Evolutionary conservation across 1,140 invertebrate genomes (phyloP).

Genomic region (Metaphire vulgaris): DNA sequence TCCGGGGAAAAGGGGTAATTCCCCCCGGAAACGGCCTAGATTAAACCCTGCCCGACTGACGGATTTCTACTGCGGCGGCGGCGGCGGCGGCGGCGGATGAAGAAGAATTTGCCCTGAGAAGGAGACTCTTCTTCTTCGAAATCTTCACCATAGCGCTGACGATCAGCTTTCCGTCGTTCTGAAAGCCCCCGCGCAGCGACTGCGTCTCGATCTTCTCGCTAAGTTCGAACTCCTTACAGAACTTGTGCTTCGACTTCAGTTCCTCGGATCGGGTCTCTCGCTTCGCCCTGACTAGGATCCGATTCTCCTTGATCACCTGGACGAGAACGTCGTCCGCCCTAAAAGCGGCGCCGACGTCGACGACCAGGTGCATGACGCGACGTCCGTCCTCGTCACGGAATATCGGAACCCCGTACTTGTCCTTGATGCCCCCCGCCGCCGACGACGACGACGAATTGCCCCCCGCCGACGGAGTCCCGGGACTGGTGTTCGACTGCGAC

Average conservation of each 20-base stretch:
- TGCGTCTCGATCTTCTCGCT: slow-evolving; percentile 27
- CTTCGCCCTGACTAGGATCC: slow-evolving; percentile 29
- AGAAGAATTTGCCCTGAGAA: neutral
- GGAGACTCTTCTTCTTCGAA: slow-evolving; percentile 3
- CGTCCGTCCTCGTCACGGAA: slow-evolving; percentile 23
- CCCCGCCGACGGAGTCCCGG: slow-evolving; percentile 4
- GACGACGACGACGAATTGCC: neutral
- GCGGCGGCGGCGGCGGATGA: no score
- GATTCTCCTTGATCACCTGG: slow-evolving; percentile 29
- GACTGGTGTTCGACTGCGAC: slow-evolving; percentile 17
- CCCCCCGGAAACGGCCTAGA: no score
- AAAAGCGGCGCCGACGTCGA: slow-evolving; percentile 27
- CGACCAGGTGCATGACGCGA: slow-evolving; percentile 22
- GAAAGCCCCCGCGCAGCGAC: slow-evolving; percentile 21
- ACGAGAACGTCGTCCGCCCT: slow-evolving; percentile 29
- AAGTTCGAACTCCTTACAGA: slow-evolving; percentile 28
- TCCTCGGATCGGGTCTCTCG: slow-evolving; percentile 25
- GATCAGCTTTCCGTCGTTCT: slow-evolving; percentile 21
- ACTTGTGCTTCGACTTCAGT: slow-evolving; percentile 27
- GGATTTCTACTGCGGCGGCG: no score
- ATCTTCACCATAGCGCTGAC: slow-evolving; percentile 25
- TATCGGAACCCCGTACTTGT: slow-evolving; percentile 24
- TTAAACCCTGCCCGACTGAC: no score
- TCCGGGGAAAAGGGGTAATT: no score
- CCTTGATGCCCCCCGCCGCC: no score